Conservation (phyloP, 2,888 invertebrate genomes). For the Ornithoptera alexandrae region DNA sequence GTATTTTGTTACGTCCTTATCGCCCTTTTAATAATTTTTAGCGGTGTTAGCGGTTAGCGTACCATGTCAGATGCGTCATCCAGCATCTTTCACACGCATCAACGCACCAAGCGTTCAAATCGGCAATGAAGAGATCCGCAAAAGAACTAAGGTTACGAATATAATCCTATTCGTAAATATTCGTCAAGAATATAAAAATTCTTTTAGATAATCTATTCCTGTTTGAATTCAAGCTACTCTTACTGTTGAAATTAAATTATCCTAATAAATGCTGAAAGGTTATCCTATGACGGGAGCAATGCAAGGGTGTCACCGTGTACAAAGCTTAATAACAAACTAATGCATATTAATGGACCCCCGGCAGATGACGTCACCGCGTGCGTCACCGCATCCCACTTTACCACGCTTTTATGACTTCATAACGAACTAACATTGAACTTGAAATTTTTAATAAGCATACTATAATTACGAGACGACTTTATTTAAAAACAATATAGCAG, state of each 20-base stretch:
- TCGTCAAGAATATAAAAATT: neutral
- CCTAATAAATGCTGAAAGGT: constrained; percentile 9
- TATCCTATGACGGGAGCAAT: neutral
- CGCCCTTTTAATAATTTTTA: no score
- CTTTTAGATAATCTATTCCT: neutral
- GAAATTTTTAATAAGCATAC: constrained; percentile 21
- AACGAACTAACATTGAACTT: constrained; percentile 29
- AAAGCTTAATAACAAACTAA: constrained; percentile 37
- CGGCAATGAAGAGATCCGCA: no score
- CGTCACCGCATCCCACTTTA: constrained; percentile 31
- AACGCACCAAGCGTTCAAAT: no score
- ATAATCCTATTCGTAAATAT: neutral
- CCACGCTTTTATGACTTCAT: constrained; percentile 16
- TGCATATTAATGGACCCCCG: constrained; percentile 46
- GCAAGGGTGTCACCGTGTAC: constrained; percentile 7
- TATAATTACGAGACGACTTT: no score
- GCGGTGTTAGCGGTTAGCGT: no score
- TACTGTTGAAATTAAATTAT: constrained; percentile 4
- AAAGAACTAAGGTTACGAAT: no score
- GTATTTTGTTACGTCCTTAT: no score
- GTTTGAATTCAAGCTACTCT: neutral
- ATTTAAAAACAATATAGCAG: no score
- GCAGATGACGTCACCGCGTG: constrained; percentile 35
- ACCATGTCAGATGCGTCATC: no score
- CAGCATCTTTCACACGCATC: no score